Conservation (phyloP, 2,888 invertebrate species). For the Euclidia mi region DNA sequence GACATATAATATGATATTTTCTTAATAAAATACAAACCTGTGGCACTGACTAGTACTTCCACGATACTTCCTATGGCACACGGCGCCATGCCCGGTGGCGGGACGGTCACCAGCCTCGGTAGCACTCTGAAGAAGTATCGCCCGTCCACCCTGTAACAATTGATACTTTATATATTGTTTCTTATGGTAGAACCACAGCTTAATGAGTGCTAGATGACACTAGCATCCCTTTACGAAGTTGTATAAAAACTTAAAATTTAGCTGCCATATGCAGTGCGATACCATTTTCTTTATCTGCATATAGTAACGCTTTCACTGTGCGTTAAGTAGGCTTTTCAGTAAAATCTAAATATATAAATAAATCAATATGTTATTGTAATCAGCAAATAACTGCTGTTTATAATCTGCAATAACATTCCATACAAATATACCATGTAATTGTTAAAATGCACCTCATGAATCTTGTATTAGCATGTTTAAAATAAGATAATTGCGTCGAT, state of each 20-base stretch:
- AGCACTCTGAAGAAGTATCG: constrained; percentile 96
- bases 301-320: no score
- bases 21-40: constrained; percentile 84
- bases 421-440: background rate
- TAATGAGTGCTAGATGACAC: no score
- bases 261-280: no score
- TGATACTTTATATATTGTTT: background rate
- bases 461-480: constrained; percentile 5
- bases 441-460: constrained; percentile 9
- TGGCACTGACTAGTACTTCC: constrained; percentile 97
- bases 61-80: constrained; percentile 98
- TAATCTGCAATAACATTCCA: background rate
- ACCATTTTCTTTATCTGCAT: no score
- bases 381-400: no score
- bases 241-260: no score
- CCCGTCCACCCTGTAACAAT: constrained; percentile 83
- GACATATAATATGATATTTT: no score
- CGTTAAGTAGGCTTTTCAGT: no score
- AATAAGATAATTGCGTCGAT: constrained; percentile 9
- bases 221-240: no score
- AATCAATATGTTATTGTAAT: background rate
- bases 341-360: no score
- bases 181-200: no score
- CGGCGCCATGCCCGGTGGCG: constrained; percentile 98
- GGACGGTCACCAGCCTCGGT: constrained; percentile 96